Percentiles rank a stretch among this genome's conserved stretches.
These are phyloP conservation scores for Drosophila dunni DNA, from an alignment of 1,140 invertebrate genomes.

Conservation along the genomic window DNA sequence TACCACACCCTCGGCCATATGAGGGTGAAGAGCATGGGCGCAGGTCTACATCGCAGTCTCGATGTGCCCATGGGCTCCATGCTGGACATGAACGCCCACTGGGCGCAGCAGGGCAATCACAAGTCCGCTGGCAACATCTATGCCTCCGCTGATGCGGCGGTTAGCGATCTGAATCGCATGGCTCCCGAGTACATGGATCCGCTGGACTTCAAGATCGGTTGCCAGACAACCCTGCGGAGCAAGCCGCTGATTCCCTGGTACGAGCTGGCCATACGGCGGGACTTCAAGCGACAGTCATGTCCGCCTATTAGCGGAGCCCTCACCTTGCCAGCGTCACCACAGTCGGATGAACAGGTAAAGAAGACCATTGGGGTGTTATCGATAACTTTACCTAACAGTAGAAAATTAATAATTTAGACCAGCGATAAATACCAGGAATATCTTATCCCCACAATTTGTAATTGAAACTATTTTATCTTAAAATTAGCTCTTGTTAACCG, in stretches of 20 bases:
- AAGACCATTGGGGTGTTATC: constrained; percentile 19
- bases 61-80: constrained; percentile 74
- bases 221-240: constrained; percentile 87
- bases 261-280: constrained; percentile 91
- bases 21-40: constrained; percentile 78
- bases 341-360: constrained; percentile 65
- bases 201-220: constrained; percentile 87
- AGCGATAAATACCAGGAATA: no score
- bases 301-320: constrained; percentile 84
- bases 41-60: constrained; percentile 68
- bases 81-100: constrained; percentile 65
- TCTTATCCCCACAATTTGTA: no score
- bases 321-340: constrained; percentile 57
- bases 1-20: constrained; percentile 83
- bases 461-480: no score
- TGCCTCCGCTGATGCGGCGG: constrained; percentile 73
- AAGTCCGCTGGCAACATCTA: constrained; percentile 78
- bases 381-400: not conserved
- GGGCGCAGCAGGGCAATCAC: constrained; percentile 58
- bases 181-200: constrained; percentile 83
- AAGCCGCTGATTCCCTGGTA: constrained; percentile 92
- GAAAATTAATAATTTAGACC: not conserved
- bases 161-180: constrained; percentile 75
- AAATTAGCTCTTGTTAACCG: no score
- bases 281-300: constrained; percentile 88